phyloP scores from a whole-genome alignment of 2,113 vertebrate species.

The Mus spicilegus region DNA sequence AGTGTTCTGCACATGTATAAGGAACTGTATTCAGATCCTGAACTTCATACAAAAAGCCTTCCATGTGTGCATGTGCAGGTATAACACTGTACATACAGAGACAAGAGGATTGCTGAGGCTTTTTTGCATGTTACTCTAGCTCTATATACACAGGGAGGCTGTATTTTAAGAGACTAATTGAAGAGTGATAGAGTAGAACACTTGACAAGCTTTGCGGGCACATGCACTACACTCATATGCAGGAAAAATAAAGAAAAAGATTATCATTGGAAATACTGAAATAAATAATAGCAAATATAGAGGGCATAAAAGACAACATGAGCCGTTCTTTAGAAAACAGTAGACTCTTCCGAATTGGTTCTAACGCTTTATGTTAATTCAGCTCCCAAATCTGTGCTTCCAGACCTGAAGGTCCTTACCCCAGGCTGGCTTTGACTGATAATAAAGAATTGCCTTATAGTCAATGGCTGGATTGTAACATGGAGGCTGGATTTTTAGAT shows the following conservation, averaged over 20 bases:
- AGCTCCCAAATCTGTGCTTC: too few relatives aligned
- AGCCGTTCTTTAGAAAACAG: neutral
- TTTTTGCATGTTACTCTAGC: neutral
- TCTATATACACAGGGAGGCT: neutral
- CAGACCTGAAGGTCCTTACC: too few relatives aligned
- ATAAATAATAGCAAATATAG: neutral
- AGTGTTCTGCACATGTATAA: neutral
- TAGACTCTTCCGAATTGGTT: too few relatives aligned
- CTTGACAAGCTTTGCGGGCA: accelerated
- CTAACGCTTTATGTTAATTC: too few relatives aligned
- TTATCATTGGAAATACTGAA: neutral
- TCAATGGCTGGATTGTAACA: too few relatives aligned
- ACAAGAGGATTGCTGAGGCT: neutral
- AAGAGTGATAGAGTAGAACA: neutral
- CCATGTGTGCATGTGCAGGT: neutral
- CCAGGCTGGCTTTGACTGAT: too few relatives aligned
- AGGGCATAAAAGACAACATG: neutral
- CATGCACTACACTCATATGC: neutral
- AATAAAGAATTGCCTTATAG: too few relatives aligned
- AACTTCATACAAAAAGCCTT: neutral
- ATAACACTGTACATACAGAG: neutral
- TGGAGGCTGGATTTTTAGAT: too few relatives aligned
- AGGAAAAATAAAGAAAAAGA: neutral
- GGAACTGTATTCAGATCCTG: neutral
- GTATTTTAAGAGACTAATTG: neutral